Evolutionary conservation across 2,888 invertebrate genomes (phyloP).

Genomic region (Chirona hameri): DNA sequence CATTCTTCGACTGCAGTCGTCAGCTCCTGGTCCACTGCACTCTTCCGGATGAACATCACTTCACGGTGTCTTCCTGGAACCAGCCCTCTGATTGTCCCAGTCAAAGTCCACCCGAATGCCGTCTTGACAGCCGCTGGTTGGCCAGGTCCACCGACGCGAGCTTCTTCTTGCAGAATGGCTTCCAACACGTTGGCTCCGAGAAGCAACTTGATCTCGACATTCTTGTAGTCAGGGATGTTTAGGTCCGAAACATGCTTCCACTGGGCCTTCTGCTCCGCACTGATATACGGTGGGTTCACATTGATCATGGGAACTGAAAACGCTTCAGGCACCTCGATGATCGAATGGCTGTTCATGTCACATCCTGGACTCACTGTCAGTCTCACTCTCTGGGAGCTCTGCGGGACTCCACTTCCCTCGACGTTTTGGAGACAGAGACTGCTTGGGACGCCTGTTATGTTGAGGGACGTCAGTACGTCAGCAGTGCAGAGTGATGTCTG

Average conservation of each 20-base stretch:
- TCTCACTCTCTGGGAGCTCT: neutral
- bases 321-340: neutral
- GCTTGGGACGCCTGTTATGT: neutral
- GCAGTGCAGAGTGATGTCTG: neutral
- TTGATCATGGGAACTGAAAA: neutral
- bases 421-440: neutral
- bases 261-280: neutral
- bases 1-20: neutral
- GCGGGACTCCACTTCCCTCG: neutral
- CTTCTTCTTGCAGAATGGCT: neutral
- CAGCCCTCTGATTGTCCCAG: neutral
- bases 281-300: neutral
- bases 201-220: neutral
- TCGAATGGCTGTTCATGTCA: neutral
- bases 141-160: neutral
- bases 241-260: neutral
- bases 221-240: neutral
- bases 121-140: neutral
- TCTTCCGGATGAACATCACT: neutral
- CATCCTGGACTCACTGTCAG: neutral
- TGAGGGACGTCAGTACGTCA: neutral
- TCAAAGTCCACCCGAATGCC: neutral
- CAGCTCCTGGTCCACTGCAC: neutral
- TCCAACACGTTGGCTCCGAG: neutral
- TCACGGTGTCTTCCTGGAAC: neutral